Evolutionary conservation across 2,888 invertebrate species (phyloP), one percentile per base, ranked within the genome.

Genomic region (Helicoverpa assulta): DNA sequence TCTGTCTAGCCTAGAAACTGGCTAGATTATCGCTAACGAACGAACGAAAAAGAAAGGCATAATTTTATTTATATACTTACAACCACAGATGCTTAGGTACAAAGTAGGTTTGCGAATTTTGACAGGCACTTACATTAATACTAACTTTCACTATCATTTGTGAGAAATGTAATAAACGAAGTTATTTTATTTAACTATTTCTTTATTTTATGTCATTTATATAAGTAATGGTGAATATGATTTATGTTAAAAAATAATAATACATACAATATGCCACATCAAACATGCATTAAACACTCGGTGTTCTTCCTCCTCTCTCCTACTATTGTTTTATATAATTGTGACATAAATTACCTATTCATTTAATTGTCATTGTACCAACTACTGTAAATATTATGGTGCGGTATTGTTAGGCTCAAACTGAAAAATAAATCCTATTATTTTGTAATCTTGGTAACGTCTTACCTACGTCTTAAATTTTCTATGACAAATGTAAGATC

Each of bases 31-130:
- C 37, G 26, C 57, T 61, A 67, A 62, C 52, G 50, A 80, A 59
- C 19, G n/a, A n/a, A n/a, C 56, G 33, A 76, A 81, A 78, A 79
- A 70, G 77, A 81, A 80, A 82, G 83, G 80, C 63, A 56, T 64
- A 62, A 65, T 26, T 26, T 26, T 26, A 26, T 82, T 70, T 56
- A 47, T 65, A 56, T 67, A 58, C 40, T 40, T 40, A 40, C 14
- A 54, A 70, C 50, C 58, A 64, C 43, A 65, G 63, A 58, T 71
- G 67, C 55, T 73, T 73, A 68, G 37, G 51, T 47, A 55, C 26
- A 6, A 53, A 81, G 40, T 71, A 67, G 69, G 76, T 72, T 74
- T 56, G 62, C 51, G 40, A 4, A 55, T 52, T 64, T 66, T 69
- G 72, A 76, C 71, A 74, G 55, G 21, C 37, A 64, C 58, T 43